Evolutionary conservation across 2,888 invertebrate species (phyloP), one percentile per base, ranked within the genome.

Genomic region (Acleris cristana): DNA sequence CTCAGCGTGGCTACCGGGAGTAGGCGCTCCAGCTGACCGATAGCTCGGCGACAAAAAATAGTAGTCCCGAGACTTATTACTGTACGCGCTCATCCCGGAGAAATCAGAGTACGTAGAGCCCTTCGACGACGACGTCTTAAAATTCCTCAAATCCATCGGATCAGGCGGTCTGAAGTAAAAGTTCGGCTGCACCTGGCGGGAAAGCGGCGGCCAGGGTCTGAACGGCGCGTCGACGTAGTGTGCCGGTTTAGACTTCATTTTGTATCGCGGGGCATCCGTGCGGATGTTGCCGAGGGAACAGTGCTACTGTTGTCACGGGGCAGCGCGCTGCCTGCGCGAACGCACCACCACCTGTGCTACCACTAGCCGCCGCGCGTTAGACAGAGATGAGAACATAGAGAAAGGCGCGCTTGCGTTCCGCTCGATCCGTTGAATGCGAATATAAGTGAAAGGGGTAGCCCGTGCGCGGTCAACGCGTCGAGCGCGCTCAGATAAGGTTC

Each of bases 11-110:
- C 79, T 78, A 64, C 86, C 85, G 58, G 87, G 90, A 65, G 78
- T 93, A 80, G 80, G 95, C 89, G 76, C 95, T 89, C 95, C 95
- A 83, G 95, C 94, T 2, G 94, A 95, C 75, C 95, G 90, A 80
- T 95, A 96, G 82, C 95, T 94, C 51, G 96, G 96, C 68, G 96
- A 94, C 76, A 96, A 84, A 77, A 95, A 95, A 82, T 96, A 96
- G 78, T 93, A 93, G 74, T 93, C 85, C 73, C 90, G 76, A 73
- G 91, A 87, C 85, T 92, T 90, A 75, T 90, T 81, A 84, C 90
- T 79, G 86, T 92, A 82, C 74, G 88, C 91, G 80, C 94, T 91
- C 90, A 93, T 86, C 73, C 86, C 84, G 76, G 91, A 90, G 84
- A 94, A 79, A 88, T 93, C 84, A 74, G 89, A 89, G 85, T 90